Conservation (phyloP, 2,797 vertebrate genomes). For the Poeciliopsis infans region DNA sequence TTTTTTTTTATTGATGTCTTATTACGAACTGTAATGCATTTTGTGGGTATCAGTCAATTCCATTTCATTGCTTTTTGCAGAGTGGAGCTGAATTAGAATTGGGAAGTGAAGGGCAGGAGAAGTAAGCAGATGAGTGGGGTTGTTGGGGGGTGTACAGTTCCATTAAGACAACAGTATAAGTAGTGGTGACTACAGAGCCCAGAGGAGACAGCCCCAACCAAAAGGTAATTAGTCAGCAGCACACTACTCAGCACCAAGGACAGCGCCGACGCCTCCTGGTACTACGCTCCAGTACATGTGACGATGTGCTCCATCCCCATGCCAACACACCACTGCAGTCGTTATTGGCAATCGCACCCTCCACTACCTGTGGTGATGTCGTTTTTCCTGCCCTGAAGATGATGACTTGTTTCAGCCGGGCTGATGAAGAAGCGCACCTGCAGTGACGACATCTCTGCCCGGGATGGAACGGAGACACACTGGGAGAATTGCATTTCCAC, state of each 20-base stretch:
- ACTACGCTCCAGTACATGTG: slow-evolving; percentile 25
- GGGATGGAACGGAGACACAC: slow-evolving; percentile 20
- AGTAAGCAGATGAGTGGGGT: slow-evolving; percentile 20
- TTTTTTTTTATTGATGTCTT: slow-evolving; percentile 68
- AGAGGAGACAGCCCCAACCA: slow-evolving; percentile 53
- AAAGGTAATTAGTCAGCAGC: slow-evolving; percentile 71
- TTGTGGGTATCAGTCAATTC: slow-evolving; percentile 63
- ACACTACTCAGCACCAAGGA: slow-evolving; percentile 54
- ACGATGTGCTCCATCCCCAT: neutral
- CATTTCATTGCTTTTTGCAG: slow-evolving; percentile 70
- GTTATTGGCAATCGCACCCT: slow-evolving; percentile 32
- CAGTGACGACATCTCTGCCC: slow-evolving; percentile 30
- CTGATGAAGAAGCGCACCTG: slow-evolving; percentile 38
- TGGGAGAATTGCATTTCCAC: slow-evolving; percentile 54
- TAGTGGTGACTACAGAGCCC: slow-evolving; percentile 60
- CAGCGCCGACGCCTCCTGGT: slow-evolving; percentile 32
- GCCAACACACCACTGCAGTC: slow-evolving; percentile 21
- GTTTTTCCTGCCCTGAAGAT: slow-evolving; percentile 24
- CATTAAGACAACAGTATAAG: slow-evolving; percentile 71
- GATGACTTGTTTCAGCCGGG: slow-evolving; percentile 30
- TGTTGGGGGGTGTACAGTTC: slow-evolving; percentile 52
- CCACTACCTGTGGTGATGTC: slow-evolving; percentile 35
- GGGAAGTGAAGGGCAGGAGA: slow-evolving; percentile 32
- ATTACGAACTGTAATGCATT: slow-evolving; percentile 69
- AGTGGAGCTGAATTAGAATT: slow-evolving; percentile 54